Evolutionary conservation across 2,113 vertebrate genomes (phyloP).

Genomic region (Morone saxatilis): DNA sequence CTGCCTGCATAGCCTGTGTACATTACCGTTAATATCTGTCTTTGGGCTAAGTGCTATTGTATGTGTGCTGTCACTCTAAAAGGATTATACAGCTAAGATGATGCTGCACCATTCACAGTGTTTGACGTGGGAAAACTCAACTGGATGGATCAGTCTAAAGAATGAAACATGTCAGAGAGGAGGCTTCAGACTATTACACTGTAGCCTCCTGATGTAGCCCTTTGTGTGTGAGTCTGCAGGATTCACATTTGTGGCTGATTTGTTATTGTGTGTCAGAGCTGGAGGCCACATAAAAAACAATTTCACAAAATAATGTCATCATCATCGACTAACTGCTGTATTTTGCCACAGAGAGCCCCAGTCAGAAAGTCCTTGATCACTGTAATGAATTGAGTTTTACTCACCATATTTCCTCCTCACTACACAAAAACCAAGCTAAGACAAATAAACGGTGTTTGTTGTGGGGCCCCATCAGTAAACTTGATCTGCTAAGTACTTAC

Average conservation of each 20-base stretch:
- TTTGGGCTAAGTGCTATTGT: conserved; percentile 30
- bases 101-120: conserved; percentile 25
- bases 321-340: conserved; percentile 21
- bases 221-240: not conserved
- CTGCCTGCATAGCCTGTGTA: conserved; percentile 3
- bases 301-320: conserved; percentile 48
- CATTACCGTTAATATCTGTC: conserved; percentile 40
- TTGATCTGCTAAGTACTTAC: conserved; percentile 8
- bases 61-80: conserved; percentile 19
- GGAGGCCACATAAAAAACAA: conserved; percentile 12
- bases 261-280: conserved; percentile 8
- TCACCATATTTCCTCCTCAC: not conserved
- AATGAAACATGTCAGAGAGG: conserved; percentile 16
- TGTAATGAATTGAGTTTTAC: conserved; percentile 52
- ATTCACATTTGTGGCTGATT: conserved; percentile 20
- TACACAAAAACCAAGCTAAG: not conserved
- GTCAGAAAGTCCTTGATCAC: conserved; percentile 45
- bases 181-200: not conserved
- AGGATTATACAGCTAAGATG: conserved; percentile 8
- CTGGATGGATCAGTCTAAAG: not conserved
- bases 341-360: conserved; percentile 13
- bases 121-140: conserved; percentile 22
- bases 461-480: not conserved
- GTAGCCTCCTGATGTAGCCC: not conserved
- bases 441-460: not conserved